phyloP scores from a whole-genome alignment of 2,797 vertebrate species.

The Mormyrops boulengeri region DNA sequence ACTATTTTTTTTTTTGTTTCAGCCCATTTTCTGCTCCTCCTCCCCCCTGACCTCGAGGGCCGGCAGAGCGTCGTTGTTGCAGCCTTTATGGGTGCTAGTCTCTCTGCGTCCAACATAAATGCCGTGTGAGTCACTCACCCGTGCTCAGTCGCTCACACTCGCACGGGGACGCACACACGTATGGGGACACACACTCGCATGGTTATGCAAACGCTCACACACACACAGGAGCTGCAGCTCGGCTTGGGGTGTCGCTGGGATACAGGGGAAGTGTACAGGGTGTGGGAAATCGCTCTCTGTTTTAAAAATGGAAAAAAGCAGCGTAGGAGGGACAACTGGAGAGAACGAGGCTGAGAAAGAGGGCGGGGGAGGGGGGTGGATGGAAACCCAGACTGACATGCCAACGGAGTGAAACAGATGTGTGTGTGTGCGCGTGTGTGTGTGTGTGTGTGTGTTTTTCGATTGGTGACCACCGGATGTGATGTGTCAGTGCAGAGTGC shows the following conservation, averaged over 20 bases:
- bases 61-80: not conserved
- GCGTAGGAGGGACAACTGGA: conserved; percentile 12
- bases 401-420: not conserved
- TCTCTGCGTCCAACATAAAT: not conserved
- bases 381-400: not conserved
- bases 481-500: conserved; percentile 52
- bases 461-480: conserved; percentile 55
- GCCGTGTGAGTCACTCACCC: not conserved
- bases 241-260: not conserved
- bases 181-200: not conserved
- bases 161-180: not conserved
- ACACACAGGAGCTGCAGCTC: not conserved
- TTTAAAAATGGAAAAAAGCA: conserved; percentile 14
- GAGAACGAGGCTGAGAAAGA: not conserved
- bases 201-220: not conserved
- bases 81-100: not conserved
- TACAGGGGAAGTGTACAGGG: conserved; percentile 1
- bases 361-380: not conserved
- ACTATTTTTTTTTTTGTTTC: conserved; percentile 27
- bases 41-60: not conserved
- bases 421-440: conserved; percentile 24
- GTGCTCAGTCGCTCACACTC: not conserved
- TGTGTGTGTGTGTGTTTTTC: not conserved
- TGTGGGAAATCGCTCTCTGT: conserved; percentile 12
- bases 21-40: conserved; percentile 43